Evolutionary conservation across 2,113 vertebrate genomes (phyloP).

Genomic region (Oncorhynchus keta): DNA sequence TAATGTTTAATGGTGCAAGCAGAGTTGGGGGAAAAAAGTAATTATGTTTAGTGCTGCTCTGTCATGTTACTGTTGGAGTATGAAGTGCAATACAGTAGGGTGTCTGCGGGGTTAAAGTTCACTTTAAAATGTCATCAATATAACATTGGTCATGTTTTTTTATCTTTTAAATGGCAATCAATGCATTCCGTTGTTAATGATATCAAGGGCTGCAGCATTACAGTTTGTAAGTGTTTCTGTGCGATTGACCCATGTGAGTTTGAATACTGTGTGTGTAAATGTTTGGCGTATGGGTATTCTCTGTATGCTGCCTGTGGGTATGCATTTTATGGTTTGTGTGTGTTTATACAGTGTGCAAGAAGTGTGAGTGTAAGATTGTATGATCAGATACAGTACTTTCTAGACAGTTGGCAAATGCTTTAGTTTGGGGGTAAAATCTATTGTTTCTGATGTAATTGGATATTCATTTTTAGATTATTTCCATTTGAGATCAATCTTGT

Average conservation of each 20-base stretch:
- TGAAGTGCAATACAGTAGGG: constrained; percentile 13
- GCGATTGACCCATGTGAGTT: constrained; percentile 16
- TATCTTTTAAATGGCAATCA: constrained; percentile 28
- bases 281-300: constrained; percentile 21
- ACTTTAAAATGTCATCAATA: constrained; percentile 28
- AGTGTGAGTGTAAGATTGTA: background rate
- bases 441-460: constrained; percentile 50
- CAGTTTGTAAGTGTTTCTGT: background rate
- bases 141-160: constrained; percentile 19
- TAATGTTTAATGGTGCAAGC: background rate
- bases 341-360: background rate
- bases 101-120: constrained; percentile 20
- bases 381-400: too few species aligned
- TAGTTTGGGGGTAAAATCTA: constrained; percentile 41
- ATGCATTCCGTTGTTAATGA: constrained; percentile 31
- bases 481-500: constrained; percentile 50
- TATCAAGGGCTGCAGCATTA: constrained; percentile 35
- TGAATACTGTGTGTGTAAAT: constrained; percentile 21
- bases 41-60: background rate
- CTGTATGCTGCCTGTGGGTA: constrained; percentile 30
- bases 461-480: constrained; percentile 34
- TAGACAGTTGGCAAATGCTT: constrained; percentile 16
- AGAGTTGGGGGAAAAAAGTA: background rate
- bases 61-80: constrained; percentile 15
- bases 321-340: constrained; percentile 15